Evolutionary conservation across 2,888 invertebrate genomes (phyloP), one percentile per base, ranked within the genome.

Genomic region (Sphaerophoria taeniata): DNA sequence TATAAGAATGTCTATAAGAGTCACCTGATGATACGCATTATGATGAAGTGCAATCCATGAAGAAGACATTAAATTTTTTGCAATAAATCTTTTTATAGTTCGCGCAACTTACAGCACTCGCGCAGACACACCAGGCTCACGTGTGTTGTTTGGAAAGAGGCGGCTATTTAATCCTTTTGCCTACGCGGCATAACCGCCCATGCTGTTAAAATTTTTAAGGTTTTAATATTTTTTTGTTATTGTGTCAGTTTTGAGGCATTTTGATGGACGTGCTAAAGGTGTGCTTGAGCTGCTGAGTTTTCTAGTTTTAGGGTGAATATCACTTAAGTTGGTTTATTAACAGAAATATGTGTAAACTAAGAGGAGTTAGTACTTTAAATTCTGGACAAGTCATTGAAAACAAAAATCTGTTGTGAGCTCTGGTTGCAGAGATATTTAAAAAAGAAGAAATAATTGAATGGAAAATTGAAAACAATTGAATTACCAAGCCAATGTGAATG

Each of bases 21-120:
- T 82, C 73, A 71, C 49, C 58, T 55, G 78, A 65, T 70, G 70
- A 70, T 78, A 58, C 45, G 45, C 71, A 39, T 60, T 53, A 78
- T 75, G 78, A 79, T 71, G 67, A 71, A 75, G 78, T 71, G 60
- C 75, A 79, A 71, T 84, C 61, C 60, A 79, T 63, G 60, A 78
- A 83, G 65, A 83, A 83, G 78, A 71, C 83, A 74, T 78, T 74
- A 74, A 74, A 78, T 58, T 47, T 24, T 45, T 36, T 53, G 74
- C 60, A 74, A 79, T 75, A 79, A 79, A 84, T 75, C 78, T 69
- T 49, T 16, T 53, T 24, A 24, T 24, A 24, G 24, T 24, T 24
- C 24, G 24, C 24, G 24, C 24, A 24, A 24, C 39, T 31, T 36
- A 31, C 43, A 39, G 67, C 39, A 67, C 39, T 53, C 7, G 6